A percentile compares a stretch with the other conserved stretches of the same genome.
Evolutionary conservation across 2,888 invertebrate species (phyloP).

Genomic region (Rhyacophila evoluta): DNA sequence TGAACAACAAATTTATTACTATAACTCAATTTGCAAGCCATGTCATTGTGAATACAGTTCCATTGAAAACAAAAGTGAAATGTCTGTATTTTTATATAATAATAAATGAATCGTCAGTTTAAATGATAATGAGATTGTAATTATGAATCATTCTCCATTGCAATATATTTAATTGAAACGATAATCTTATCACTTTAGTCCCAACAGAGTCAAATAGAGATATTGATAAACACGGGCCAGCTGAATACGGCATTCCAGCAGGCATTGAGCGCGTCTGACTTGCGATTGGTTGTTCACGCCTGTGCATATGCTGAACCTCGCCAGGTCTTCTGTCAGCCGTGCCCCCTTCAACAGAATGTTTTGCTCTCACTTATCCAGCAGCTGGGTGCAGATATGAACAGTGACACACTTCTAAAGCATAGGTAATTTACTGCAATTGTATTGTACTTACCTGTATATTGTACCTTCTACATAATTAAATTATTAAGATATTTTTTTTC

Average conservation of each 20-base stretch:
- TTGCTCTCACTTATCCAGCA: slow-evolving; percentile 95
- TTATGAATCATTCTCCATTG: too few relatives aligned
- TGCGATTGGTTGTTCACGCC: slow-evolving; percentile 86
- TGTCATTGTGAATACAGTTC: too few relatives aligned
- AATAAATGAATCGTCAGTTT: too few relatives aligned
- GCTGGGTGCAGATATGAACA: slow-evolving; percentile 88
- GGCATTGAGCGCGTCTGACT: slow-evolving; percentile 89
- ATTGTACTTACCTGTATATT: too few relatives aligned
- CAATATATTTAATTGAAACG: too few relatives aligned
- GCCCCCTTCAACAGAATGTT: slow-evolving; percentile 87
- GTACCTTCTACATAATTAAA: too few relatives aligned
- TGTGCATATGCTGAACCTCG: slow-evolving; percentile 87
- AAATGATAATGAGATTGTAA: too few relatives aligned
- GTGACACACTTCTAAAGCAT: slow-evolving; percentile 85
- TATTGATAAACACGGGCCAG: slow-evolving; percentile 78
- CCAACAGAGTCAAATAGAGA: slow-evolving; percentile 77
- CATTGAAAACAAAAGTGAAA: too few relatives aligned
- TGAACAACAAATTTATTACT: too few relatives aligned
- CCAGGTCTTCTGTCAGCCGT: slow-evolving; percentile 80
- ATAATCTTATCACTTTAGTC: slow-evolving; percentile 65
- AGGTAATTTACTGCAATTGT: slow-evolving; percentile 74
- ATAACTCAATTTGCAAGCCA: not conserved
- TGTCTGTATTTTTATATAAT: too few relatives aligned
- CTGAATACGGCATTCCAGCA: slow-evolving; percentile 91
- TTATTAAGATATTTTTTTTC: too few relatives aligned